Evolutionary conservation across 2,113 vertebrate species (phyloP).

Genomic region (Cottus gobio): DNA sequence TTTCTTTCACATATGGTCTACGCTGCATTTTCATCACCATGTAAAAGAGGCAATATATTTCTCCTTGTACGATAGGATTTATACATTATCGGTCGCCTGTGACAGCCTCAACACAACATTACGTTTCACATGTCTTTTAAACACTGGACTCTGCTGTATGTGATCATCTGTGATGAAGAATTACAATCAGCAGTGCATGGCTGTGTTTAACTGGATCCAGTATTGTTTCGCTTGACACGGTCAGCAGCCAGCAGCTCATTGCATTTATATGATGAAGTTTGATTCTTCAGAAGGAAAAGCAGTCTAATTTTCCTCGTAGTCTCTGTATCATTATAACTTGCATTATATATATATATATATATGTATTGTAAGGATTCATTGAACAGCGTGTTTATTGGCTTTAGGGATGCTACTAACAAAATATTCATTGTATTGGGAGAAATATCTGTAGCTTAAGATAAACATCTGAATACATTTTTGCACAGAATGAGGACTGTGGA

Average conservation of each 20-base stretch:
- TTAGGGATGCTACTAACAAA: not conserved
- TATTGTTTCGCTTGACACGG: not conserved
- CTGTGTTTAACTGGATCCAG: not conserved
- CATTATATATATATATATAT: not conserved
- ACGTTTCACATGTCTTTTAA: constrained; percentile 30
- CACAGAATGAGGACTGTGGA: too few relatives aligned
- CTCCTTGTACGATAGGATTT: constrained; percentile 24
- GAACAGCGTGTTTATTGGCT: not conserved
- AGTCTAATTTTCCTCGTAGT: not conserved
- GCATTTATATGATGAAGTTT: not conserved
- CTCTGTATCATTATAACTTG: not conserved
- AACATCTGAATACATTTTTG: too few relatives aligned
- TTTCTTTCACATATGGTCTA: constrained; percentile 22
- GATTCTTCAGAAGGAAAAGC: not conserved
- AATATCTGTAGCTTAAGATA: not conserved
- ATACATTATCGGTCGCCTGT: not conserved
- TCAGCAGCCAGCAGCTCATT: not conserved
- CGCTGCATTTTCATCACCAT: constrained; percentile 20
- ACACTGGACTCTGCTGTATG: constrained; percentile 3
- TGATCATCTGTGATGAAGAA: constrained; percentile 6
- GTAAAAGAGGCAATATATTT: constrained; percentile 21
- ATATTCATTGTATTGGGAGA: not conserved
- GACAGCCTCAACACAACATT: constrained; percentile 39
- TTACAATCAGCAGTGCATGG: not conserved
- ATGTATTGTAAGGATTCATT: not conserved